A percentile compares a stretch with the other conserved stretches of the same genome.
These are phyloP conservation scores for Drosophila neoperkinsi DNA, from an alignment of 2,888 invertebrate genomes.

Conservation along the genomic window DNA sequence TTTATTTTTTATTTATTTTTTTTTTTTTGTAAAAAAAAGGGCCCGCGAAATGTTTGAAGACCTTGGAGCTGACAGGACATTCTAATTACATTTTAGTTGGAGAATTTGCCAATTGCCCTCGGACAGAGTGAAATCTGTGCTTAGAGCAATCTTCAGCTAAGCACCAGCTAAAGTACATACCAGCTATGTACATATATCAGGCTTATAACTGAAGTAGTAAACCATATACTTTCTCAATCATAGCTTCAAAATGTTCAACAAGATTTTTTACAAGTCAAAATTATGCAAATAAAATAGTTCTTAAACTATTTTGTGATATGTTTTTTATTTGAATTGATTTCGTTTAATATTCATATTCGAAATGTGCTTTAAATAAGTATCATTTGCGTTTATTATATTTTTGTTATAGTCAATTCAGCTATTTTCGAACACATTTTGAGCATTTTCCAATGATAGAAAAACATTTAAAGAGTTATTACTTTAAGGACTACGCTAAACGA, in stretches of 20 bases:
- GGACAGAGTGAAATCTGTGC: slow-evolving; percentile 5
- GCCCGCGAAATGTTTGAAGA: slow-evolving; percentile 7
- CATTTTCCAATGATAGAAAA: not conserved
- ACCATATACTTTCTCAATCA: not conserved
- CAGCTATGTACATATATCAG: not conserved
- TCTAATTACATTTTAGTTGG: slow-evolving; percentile 18
- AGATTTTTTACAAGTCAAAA: not conserved
- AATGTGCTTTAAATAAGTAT: not conserved
- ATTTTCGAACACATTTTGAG: not conserved
- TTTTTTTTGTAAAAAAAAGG: not conserved
- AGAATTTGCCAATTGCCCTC: not conserved
- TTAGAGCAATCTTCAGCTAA: not conserved
- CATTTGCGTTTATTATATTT: not conserved
- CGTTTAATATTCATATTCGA: not conserved
- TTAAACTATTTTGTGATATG: too few species aligned
- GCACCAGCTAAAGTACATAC: not conserved
- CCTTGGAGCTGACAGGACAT: slow-evolving; percentile 21
- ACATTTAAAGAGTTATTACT: not conserved
- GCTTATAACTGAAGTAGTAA: not conserved
- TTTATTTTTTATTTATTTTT: not conserved
- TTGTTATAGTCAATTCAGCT: not conserved
- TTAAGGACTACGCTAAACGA: not conserved
- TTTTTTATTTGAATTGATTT: not conserved
- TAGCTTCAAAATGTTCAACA: not conserved
- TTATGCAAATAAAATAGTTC: not conserved